phyloP scores from a whole-genome alignment of 2,797 vertebrate species.

The Oreochromis grahami region DNA sequence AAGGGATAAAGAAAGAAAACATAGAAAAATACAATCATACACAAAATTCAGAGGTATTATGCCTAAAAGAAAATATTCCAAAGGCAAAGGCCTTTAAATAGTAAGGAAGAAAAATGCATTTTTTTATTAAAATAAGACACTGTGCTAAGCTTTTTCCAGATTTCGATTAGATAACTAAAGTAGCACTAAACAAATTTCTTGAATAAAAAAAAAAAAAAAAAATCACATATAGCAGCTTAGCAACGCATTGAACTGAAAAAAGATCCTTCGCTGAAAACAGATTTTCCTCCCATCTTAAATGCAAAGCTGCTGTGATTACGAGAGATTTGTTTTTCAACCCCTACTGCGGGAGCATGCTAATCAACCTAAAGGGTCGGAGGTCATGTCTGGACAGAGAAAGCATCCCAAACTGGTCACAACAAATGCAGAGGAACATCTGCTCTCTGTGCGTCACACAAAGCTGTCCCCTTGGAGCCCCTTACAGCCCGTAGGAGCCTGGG shows the following conservation, averaged over 20 bases:
- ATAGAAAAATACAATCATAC: not conserved
- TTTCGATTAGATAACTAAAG: not conserved
- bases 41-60: not conserved
- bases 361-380: constrained; percentile 64
- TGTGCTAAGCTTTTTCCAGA: not conserved
- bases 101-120: not conserved
- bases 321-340: constrained; percentile 43
- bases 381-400: constrained; percentile 63
- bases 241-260: not conserved
- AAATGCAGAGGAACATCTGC: constrained; percentile 75
- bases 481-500: constrained; percentile 54
- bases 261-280: not conserved
- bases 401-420: constrained; percentile 60
- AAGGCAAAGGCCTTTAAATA: not conserved
- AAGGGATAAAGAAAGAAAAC: not conserved
- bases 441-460: constrained; percentile 64
- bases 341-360: constrained; percentile 54
- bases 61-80: not conserved
- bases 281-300: not conserved
- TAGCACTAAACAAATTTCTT: not conserved
- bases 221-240: not conserved
- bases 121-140: not conserved
- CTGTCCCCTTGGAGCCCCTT: constrained; percentile 51
- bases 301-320: constrained; percentile 25
- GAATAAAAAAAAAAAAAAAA: not conserved